Base-by-base conservation (phyloP, 2,888 invertebrate species). In the Pseudococcus viburni region DNA sequence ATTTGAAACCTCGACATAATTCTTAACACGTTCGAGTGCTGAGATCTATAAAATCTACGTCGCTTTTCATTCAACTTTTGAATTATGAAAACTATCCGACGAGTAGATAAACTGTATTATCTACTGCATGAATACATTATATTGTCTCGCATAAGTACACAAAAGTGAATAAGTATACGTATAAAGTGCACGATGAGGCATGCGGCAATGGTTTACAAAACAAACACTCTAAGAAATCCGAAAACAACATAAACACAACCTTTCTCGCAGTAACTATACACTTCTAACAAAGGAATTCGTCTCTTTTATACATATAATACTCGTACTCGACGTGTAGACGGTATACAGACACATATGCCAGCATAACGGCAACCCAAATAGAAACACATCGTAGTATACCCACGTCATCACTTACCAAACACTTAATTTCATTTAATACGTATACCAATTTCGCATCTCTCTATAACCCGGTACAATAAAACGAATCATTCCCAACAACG, bases 341-440 rank as follows among this genome's bases (percentile, higher is more conserved):
- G 3, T 33, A 33, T 8, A 59, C 9, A 59, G 19, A 59, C 11
- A 59, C 6, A 19, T 59, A 59, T 6, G 6, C 59, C 0, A 59
- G 7, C 5, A 19, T 17, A n/a, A 59, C n/a, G 4, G 19, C 59
- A 59, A 59, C 59, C 4, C 59, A 59, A 59, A 59, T 59, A 33
- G 26, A 33, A 59, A 19, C 17, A 59, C 55, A 59, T 51, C 17
- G 17, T 17, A 19, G 59, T 19, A 59, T n/a, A 59, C 17, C n/a
- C 73, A 33, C 73, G 73, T 33, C 73, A 73, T 73, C 39, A 73
- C 39, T 12, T 33, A 73, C 73, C 15, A 11, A 12, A 33, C 73
- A 73, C 73, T 73, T 73, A 73, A 73, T 73, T 73, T 33, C n/a
- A 12, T 73, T 73, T 33, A 73, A 73, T 73, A 33, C 73, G 73